Evolutionary conservation across 2,113 vertebrate species (phyloP), one percentile per base, ranked within the genome.

Genomic region (Psilopogon haemacephalus): DNA sequence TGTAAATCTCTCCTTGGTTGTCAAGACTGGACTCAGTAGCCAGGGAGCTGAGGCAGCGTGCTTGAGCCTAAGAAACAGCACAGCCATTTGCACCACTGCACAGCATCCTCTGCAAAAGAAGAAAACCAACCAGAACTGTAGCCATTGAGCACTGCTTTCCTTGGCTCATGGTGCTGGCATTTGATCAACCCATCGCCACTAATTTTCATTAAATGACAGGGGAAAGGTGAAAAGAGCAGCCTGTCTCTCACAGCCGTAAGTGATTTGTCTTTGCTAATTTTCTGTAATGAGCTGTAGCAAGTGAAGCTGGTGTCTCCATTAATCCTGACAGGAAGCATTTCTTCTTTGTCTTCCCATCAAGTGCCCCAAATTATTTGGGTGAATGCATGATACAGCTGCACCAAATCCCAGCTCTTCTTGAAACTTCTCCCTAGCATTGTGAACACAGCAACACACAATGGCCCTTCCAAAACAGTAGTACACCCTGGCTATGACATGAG

Each of bases 1-100:
- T 54, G 50, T 78, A 90, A 90, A 71, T 79, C 88, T 75, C 90
- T 26, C 32, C 40, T 6, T 20, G 33, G 17, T 75, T 55, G 52
- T 26, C 24, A 26, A 54, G 21, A 28, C 37, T 2, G 1, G 37
- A 12, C 11, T 15, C 1, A 1, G 17, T 38, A 38, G 23, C 50
- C 0, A 0, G 23, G 54, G 27, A 79, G 9, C 55, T 2, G 6
- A 44, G 40, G 48, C 60, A 70, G 62, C 1, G 12, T 0, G 0
- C 44, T 84, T 40, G 44, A 60, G n/a, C 69, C 40, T 4, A 3
- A 42, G 30, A 42, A 32, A 26, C 33, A 32, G 44, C 40, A n/a
- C 17, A 38, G 50, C 24, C 1, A 0, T 42, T 14, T 3, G 14
- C 54, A 55, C 21, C 42, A 3, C 5, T 23, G 37, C 14, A 1